Evolutionary conservation across 2,888 invertebrate genomes (phyloP).

Genomic region (Drosophila neotestacea): DNA sequence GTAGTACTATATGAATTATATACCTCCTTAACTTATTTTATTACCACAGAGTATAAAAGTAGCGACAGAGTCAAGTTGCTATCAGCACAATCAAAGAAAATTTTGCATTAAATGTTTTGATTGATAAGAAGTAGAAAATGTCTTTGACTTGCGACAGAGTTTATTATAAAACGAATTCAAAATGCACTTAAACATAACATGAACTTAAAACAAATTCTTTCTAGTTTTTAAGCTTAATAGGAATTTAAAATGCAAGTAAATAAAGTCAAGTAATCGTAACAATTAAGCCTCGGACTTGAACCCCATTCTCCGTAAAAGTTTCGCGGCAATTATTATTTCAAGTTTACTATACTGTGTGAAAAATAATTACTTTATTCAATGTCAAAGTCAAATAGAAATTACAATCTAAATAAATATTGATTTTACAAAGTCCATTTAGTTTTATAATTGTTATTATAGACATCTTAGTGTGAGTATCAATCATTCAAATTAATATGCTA

Average conservation of each 20-base stretch:
- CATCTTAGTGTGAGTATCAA: neutral
- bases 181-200: constrained; percentile 15
- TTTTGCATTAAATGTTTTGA: constrained; percentile 43
- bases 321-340: no score
- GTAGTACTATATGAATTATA: neutral
- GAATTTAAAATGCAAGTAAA: no score
- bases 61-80: constrained; percentile 19
- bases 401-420: neutral
- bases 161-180: constrained; percentile 11
- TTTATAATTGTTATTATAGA: neutral
- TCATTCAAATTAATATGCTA: neutral
- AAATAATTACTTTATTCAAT: neutral
- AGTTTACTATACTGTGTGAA: no score
- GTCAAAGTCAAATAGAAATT: neutral
- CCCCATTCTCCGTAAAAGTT: no score
- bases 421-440: neutral
- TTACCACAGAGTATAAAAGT: constrained; percentile 2
- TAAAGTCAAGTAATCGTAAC: no score
- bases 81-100: constrained; percentile 47
- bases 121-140: constrained; percentile 34
- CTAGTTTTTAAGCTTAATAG: no score
- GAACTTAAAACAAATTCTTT: neutral
- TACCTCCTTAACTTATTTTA: neutral
- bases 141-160: constrained; percentile 5
- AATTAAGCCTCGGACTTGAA: no score